Evolutionary conservation across 2,888 invertebrate species (phyloP).

Genomic region (Acleris holmiana): DNA sequence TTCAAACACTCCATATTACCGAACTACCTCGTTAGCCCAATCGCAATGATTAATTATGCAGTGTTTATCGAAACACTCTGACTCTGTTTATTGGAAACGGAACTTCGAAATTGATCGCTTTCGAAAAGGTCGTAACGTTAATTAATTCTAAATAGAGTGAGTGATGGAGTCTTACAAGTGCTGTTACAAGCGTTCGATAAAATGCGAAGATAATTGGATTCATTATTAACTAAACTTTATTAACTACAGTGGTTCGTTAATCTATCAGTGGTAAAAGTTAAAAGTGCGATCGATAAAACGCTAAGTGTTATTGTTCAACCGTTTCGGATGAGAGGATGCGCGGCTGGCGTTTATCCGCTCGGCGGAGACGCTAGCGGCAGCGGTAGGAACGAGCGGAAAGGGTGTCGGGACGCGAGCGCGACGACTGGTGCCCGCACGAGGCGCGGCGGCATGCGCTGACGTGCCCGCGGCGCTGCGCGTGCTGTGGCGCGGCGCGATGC

Average conservation of each 20-base stretch:
- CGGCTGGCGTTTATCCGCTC: constrained; percentile 65
- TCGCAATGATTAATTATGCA: constrained; percentile 18
- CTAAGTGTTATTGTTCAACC: constrained; percentile 46
- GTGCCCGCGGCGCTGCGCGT: constrained; percentile 81
- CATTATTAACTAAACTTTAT: constrained; percentile 41
- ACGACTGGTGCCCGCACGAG: constrained; percentile 83
- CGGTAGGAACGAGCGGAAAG: constrained; percentile 68
- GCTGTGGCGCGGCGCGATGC: constrained; percentile 83
- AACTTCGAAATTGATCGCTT: constrained; percentile 43
- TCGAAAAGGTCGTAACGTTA: constrained; percentile 52
- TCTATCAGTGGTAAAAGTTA: constrained; percentile 35
- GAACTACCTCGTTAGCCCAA: constrained; percentile 40
- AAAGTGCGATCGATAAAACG: constrained; percentile 44
- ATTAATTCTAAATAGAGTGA: constrained; percentile 40
- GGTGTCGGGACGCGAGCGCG: constrained; percentile 83
- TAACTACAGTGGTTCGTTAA: constrained; percentile 43
- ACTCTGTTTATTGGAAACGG: constrained; percentile 13
- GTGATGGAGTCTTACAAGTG: constrained; percentile 66
- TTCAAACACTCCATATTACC: constrained; percentile 46
- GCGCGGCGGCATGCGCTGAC: constrained; percentile 82
- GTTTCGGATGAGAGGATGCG: constrained; percentile 75
- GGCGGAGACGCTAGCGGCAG: constrained; percentile 71
- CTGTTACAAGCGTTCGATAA: constrained; percentile 41
- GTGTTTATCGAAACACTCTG: constrained; percentile 26
- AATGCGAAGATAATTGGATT: constrained; percentile 50